These are phyloP conservation scores for Pangasianodon hypophthalmus DNA, from an alignment of 2,113 vertebrate species.

Conservation along the genomic window DNA sequence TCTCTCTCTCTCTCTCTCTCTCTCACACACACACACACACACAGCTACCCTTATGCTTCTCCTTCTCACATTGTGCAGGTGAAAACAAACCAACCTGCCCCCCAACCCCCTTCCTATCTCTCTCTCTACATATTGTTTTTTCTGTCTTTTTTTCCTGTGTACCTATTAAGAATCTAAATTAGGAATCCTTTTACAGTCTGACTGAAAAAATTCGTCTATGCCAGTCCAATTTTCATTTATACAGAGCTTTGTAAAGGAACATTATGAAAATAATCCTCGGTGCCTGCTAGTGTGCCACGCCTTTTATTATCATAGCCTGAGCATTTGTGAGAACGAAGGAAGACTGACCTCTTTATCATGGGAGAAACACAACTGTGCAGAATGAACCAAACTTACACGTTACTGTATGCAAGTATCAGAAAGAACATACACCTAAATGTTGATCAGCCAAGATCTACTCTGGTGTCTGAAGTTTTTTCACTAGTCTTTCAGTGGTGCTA, in stretches of 20 bases:
- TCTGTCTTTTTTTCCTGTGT: background rate
- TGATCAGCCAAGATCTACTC: background rate
- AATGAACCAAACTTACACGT: background rate
- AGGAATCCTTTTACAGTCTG: background rate
- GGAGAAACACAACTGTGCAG: background rate
- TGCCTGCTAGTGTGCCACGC: background rate
- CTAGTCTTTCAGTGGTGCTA: background rate
- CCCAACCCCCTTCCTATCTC: background rate
- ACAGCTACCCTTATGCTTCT: background rate
- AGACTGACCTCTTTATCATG: background rate
- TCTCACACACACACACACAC: conserved; percentile 15
- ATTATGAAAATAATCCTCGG: background rate
- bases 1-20: background rate
- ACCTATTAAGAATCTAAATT: background rate
- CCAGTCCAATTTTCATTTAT: background rate
- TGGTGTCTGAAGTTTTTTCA: background rate
- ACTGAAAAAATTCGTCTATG: background rate
- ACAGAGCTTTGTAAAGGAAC: background rate
- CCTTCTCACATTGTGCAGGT: background rate
- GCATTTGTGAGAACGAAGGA: background rate
- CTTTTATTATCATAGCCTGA: background rate
- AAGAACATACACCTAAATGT: background rate
- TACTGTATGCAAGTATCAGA: background rate
- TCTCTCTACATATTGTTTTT: background rate
- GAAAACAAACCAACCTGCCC: background rate